Base-by-base conservation (phyloP, 2,888 invertebrate genomes). In the Leptopterna dolabrata region DNA sequence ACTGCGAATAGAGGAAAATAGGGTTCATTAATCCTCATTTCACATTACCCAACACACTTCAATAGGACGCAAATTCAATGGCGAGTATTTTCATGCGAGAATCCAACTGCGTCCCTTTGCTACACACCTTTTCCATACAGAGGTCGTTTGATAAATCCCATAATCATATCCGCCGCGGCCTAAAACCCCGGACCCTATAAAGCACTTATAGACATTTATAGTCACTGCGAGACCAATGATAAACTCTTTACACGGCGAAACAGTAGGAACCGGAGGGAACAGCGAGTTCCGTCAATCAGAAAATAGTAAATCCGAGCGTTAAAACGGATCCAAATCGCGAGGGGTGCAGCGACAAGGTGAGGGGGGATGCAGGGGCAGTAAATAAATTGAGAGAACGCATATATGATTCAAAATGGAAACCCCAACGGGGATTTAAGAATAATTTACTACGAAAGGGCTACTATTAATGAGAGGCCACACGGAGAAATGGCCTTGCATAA, bases 361-460 rank as follows among this genome's bases (percentile, higher is more conserved):
- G 71, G 76, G 84, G 70, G 81, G 36, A 19, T 14, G 73, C 27
- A 73, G 55, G 63, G 87, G 73, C 63, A 81, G 82, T 87, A 87
- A 87, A 87, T 87, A 87, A 87, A 82, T 71, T 87, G 76, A 70
- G 87, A 82, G 51, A 78, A 73, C 82, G 82, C 81, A 73, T 87
- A 87, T 87, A 87, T 87, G 87, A 87, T 87, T 87, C 87, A 87
- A 87, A 87, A 87, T 70, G 87, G 71, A 63, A 63, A 45, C 82
- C 87, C 86, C 87, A 43, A 55, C 82, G 87, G 87, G 55, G 87
- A 45, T 80, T 87, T 87, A 87, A 87, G 87, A 87, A 87, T 87
- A 87, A 87, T 87, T 87, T 87, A 87, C 87, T 82, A 87, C 85
- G 73, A 45, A 41, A 36, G 36, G 55, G 45, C 78, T 63, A 29